These are phyloP conservation scores for Cololabis saira DNA, from an alignment of 2,113 vertebrate species.

Conservation along the genomic window DNA sequence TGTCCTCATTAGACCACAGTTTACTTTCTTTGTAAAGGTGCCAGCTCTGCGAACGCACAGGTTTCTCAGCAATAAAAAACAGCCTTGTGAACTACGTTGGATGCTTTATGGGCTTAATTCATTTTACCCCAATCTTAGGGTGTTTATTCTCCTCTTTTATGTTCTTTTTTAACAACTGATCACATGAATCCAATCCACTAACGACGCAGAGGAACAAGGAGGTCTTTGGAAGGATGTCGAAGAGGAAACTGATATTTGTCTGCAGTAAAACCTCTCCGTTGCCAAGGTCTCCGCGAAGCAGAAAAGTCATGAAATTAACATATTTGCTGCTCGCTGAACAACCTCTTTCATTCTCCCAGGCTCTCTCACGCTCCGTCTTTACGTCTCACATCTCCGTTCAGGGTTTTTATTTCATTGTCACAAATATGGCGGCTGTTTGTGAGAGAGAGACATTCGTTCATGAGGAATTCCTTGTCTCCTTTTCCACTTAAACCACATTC, in stretches of 20 bases:
- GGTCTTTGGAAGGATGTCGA: conserved; percentile 19
- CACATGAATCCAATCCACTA: conserved; percentile 15
- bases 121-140: conserved; percentile 7
- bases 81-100: conserved; percentile 24
- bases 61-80: not conserved
- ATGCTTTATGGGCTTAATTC: conserved; percentile 3
- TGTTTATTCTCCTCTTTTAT: not conserved
- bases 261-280: not conserved
- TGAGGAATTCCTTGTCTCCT: not conserved
- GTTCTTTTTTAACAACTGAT: conserved; percentile 23
- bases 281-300: conserved; percentile 28
- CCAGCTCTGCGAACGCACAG: not conserved
- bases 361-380: conserved; percentile 10
- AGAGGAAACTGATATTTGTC: conserved; percentile 38
- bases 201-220: conserved; percentile 42
- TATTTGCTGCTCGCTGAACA: conserved; percentile 36
- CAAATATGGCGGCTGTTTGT: conserved; percentile 3
- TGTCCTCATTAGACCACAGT: conserved; percentile 2
- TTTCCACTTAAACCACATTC: not conserved
- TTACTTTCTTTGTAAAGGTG: not conserved
- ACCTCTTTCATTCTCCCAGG: conserved; percentile 37
- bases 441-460: not conserved
- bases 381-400: conserved; percentile 1
- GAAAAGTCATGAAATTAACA: conserved; percentile 48
- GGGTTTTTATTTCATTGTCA: conserved; percentile 25